These are phyloP conservation scores for Tringa solitaria DNA, from an alignment of 2,113 vertebrate genomes.

Conservation along the genomic window DNA sequence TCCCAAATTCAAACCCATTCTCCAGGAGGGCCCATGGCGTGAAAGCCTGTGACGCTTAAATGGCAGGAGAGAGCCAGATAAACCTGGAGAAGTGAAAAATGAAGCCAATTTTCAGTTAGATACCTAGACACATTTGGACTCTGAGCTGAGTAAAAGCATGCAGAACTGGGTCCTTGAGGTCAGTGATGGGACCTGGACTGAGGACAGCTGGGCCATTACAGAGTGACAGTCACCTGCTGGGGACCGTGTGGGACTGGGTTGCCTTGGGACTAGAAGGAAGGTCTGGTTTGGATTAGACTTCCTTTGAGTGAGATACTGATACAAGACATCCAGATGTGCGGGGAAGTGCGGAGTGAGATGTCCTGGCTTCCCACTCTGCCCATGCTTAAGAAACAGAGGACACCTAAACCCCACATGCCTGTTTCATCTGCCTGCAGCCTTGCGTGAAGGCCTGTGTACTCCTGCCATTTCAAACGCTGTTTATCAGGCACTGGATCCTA, in stretches of 20 bases:
- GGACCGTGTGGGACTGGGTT: neutral
- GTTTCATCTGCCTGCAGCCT: neutral
- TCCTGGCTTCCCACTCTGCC: neutral
- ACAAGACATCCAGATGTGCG: neutral
- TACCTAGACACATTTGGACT: neutral
- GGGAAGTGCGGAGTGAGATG: neutral
- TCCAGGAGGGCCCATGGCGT: neutral
- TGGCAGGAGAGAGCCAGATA: neutral
- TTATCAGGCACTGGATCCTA: neutral
- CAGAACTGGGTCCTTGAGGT: neutral
- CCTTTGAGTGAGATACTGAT: neutral
- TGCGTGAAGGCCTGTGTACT: neutral
- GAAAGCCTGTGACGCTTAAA: neutral
- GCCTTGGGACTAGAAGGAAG: neutral
- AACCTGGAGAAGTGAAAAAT: neutral
- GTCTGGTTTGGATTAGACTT: neutral
- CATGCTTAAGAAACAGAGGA: neutral
- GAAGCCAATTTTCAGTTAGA: neutral
- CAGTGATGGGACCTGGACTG: neutral
- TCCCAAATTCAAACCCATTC: neutral
- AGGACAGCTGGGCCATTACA: neutral
- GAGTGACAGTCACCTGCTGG: neutral
- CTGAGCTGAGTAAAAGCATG: neutral
- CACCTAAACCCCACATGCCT: fast-evolving
- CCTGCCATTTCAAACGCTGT: neutral